A percentile compares a stretch with the other conserved stretches of the same genome.
phyloP scores from a whole-genome alignment of 2,113 vertebrate genomes.

The Notechis scutatus region DNA sequence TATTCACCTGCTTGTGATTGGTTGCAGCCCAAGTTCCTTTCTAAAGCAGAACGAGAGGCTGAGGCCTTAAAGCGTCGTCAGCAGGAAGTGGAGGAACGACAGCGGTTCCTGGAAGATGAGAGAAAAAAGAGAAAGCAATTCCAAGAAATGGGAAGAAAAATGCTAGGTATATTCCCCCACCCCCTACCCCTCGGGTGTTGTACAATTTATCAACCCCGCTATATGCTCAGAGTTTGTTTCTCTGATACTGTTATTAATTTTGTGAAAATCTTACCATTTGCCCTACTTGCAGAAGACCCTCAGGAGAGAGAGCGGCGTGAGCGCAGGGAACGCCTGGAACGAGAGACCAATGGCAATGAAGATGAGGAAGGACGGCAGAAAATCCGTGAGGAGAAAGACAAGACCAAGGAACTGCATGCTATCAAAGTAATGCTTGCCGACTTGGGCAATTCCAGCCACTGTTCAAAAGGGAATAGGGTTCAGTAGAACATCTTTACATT shows the following conservation, averaged over 20 bases:
- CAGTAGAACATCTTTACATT: background rate
- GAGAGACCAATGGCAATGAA: constrained; percentile 92
- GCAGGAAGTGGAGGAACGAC: constrained; percentile 85
- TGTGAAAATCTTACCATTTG: constrained; percentile 29
- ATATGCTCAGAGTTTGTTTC: background rate
- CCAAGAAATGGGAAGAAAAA: constrained; percentile 94
- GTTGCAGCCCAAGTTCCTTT: constrained; percentile 91
- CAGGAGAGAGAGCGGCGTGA: constrained; percentile 92
- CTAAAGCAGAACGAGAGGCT: constrained; percentile 88
- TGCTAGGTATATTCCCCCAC: constrained; percentile 82
- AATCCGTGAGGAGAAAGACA: constrained; percentile 95
- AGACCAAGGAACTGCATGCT: constrained; percentile 92
- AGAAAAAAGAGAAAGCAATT: constrained; percentile 92
- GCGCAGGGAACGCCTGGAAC: constrained; percentile 89
- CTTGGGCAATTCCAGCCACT: background rate
- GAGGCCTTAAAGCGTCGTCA: constrained; percentile 90
- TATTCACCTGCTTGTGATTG: background rate
- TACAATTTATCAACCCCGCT: background rate
- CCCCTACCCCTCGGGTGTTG: background rate
- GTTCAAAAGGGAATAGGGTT: background rate
- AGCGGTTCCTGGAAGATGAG: constrained; percentile 85
- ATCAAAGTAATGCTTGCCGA: constrained; percentile 79
- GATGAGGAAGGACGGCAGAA: constrained; percentile 92
- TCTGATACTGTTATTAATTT: background rate
- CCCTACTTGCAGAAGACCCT: constrained; percentile 84